These are phyloP conservation scores for Drosophila setosimentum DNA, from an alignment of 2,888 invertebrate genomes.

Conservation along the genomic window DNA sequence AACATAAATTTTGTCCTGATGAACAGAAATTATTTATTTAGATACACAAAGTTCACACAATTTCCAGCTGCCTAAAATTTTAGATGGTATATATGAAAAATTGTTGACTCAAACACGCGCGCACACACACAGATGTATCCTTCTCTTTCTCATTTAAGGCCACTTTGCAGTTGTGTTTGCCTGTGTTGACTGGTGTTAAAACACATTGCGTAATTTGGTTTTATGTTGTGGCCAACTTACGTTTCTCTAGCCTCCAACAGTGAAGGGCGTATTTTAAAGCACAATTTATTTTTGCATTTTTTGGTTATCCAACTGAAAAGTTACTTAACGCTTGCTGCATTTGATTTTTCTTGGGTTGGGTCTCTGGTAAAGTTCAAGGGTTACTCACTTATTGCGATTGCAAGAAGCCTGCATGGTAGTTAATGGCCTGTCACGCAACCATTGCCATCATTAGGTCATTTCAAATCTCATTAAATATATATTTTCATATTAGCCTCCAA, in stretches of 20 bases:
- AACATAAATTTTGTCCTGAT: conserved; percentile 1
- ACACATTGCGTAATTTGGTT: conserved; percentile 67
- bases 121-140: conserved; percentile 13
- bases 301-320: conserved; percentile 17
- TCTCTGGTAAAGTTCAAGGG: conserved; percentile 47
- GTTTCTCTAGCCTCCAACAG: conserved; percentile 1
- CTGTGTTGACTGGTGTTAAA: conserved; percentile 66
- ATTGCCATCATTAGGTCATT: conserved; percentile 43
- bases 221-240: conserved; percentile 40
- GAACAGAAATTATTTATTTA: not conserved
- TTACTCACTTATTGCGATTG: conserved; percentile 44
- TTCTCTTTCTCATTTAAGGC: conserved; percentile 36
- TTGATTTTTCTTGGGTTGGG: conserved; percentile 45
- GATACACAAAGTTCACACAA: not conserved
- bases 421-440: conserved; percentile 17
- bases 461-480: conserved; percentile 39
- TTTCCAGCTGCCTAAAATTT: conserved; percentile 1
- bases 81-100: conserved; percentile 50
- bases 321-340: conserved; percentile 23
- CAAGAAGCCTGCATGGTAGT: conserved; percentile 22
- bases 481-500: conserved; percentile 12
- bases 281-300: conserved; percentile 2
- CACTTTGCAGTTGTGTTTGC: conserved; percentile 55
- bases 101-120: conserved; percentile 46
- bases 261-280: conserved; percentile 17